Base-by-base conservation (phyloP, 2,797 vertebrate species). In the Epinephelus malabaricus region DNA sequence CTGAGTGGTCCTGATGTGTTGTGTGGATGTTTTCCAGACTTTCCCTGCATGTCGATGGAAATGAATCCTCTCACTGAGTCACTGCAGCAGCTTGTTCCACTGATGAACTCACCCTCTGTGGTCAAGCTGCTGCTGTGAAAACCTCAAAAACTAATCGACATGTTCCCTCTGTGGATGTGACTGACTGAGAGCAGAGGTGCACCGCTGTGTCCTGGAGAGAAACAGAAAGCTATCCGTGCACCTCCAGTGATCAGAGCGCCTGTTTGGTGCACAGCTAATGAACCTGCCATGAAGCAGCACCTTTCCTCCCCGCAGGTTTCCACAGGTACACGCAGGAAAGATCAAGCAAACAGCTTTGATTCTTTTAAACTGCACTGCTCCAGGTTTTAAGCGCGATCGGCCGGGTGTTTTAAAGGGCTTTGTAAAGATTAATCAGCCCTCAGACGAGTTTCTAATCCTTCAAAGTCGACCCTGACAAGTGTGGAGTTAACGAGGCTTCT, bases 291-390 rank as follows among this genome's bases (percentile, higher is more conserved):
- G 12, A 53, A 67, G 34, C 53, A 54, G 65, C 34, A 54, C 40
- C 45, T 53, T 12, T 70, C 68, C 55, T 70, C 68, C 45, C 55
- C 3, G 55, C 55, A 59, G 45, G 45, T 59, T 59, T 25, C 23
- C 40, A 3, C 12, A 4, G 2, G 21, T 9, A 46, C 21, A 15
- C 17, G 19, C 40, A 12, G 38, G 5, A 11, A 2, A 19, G 25
- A 19, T 9, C 0, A 2, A 47, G 53, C 40, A 13, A 23, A 40
- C 53, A 14, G n/a, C 53, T 25, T 23, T 23, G 62, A 34, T 34
- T 34, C 8, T 66, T 58, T 43, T 6, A 17, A 5, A 30, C 21
- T 43, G 34, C 2, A 14, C 38, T 19, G 51, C 15, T 9, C 9
- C 53, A 4, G 7, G 3, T 27, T 62, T 43, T 17, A 66, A 14